phyloP scores from a whole-genome alignment of 2,113 vertebrate genomes.

The Grammatotria lemairii region DNA sequence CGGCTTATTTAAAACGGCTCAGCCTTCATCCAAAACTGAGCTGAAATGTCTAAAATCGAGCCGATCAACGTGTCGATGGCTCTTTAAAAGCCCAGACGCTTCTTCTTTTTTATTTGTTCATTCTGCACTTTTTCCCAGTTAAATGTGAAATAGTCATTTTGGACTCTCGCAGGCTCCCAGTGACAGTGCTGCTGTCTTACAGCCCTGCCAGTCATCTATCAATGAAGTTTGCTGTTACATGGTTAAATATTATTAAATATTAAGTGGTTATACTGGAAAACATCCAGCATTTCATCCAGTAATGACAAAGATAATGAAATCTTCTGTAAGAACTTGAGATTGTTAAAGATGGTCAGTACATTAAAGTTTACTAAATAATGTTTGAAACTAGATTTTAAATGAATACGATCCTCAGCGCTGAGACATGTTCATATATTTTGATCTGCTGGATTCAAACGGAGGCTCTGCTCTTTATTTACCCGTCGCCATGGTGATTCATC shows the following conservation, averaged over 20 bases:
- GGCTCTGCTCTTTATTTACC: neutral
- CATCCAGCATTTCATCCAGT: neutral
- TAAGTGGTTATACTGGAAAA: neutral
- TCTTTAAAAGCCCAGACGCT: accelerated
- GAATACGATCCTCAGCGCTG: neutral
- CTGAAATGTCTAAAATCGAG: neutral
- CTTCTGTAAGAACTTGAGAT: neutral
- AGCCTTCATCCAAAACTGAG: neutral
- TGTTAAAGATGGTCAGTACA: neutral
- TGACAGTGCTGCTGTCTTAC: neutral
- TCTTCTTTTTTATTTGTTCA: neutral
- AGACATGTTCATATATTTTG: accelerated
- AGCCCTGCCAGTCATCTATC: neutral
- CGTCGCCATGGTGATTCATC: neutral
- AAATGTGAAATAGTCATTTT: neutral
- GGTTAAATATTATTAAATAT: neutral
- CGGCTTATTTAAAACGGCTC: accelerated
- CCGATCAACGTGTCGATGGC: accelerated
- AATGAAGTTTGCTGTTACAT: neutral
- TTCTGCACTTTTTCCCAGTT: neutral
- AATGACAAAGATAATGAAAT: neutral
- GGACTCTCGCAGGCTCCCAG: accelerated
- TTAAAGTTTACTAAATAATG: neutral
- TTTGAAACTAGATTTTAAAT: neutral
- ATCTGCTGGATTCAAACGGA: neutral